Base-by-base conservation (phyloP, 92 coral and sea anemone species). In the Bergia sp. region DNA sequence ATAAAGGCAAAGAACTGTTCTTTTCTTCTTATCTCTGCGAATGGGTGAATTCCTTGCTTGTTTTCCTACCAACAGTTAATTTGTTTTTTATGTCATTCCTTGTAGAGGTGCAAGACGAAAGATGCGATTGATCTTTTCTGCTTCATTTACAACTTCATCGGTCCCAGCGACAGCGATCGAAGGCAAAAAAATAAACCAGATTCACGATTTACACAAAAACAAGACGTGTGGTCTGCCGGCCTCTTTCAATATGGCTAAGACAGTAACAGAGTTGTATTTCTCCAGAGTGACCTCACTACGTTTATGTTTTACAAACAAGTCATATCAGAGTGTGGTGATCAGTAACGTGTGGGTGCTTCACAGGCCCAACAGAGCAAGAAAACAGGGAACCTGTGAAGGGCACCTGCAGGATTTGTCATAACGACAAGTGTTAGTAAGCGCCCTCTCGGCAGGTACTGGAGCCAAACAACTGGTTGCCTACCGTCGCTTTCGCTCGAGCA, bases 271-370 rank as follows among this genome's bases (percentile, higher is more conserved):
- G 42, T 84, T 71, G 37, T 8, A 45, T 41, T 45, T 37, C 8
- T 16, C 42, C 20, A 5, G 21, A 39, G 87, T 84, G 87, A 84
- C 41, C 87, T 84, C 87, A 84, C 40, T 69, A 7, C 78, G 2
- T 15, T 44, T 84, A 6, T 71, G 87, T 71, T 45, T 71, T 23
- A 16, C 42, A 47, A 79, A 71, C 42, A 84, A 84, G 71, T 41
- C 44, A 4, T 44, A 69, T 84, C 77, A 44, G 79, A 69, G 77
- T 36, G 77, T 16, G 38, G 74, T 84, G 77, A 69, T 45, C 78
- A 55, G 85, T 9, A 15, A 7, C 49, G 45, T 80, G 77, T 38
- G 73, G 45, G 50, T 76, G 72, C 38, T 41, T 18, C 29, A 5
- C 38, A 37, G 20, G 73, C 86, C 45, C 55, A 84, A 71, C 65